phyloP scores from a whole-genome alignment of 2,797 vertebrate species.

The Sylvilagus floridanus region DNA sequence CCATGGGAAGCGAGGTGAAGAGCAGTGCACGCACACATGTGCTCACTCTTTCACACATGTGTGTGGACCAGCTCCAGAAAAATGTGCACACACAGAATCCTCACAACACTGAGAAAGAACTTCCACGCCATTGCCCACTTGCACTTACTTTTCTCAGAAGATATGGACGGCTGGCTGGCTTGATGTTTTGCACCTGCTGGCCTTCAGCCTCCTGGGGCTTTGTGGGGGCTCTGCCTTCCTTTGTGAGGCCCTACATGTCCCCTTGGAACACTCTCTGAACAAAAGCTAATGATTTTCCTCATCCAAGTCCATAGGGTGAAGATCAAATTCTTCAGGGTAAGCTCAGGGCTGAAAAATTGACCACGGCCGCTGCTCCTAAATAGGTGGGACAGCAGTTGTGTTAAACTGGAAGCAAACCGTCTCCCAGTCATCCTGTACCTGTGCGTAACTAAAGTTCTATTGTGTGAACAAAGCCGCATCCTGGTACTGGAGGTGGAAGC shows the following conservation, averaged over 20 bases:
- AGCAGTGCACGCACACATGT: rapidly evolving
- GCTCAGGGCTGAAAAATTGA: neutral
- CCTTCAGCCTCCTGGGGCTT: neutral
- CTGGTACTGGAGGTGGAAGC: neutral
- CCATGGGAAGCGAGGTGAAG: neutral
- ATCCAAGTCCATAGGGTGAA: neutral
- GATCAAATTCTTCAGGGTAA: neutral
- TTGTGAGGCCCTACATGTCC: neutral
- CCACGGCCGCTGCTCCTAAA: neutral
- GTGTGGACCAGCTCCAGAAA: neutral
- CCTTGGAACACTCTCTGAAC: neutral
- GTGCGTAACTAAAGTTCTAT: neutral
- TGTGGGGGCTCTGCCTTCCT: neutral
- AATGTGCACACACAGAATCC: neutral
- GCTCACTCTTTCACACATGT: rapidly evolving
- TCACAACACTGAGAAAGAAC: neutral
- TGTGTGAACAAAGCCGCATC: neutral
- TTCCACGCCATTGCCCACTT: rapidly evolving
- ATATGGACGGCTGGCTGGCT: too few species aligned
- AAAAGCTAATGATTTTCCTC: neutral
- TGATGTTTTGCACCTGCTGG: neutral
- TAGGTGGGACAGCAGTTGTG: neutral
- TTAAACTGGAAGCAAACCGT: neutral
- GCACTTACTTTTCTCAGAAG: neutral
- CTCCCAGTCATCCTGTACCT: neutral